Base-by-base conservation (phyloP, 2,888 invertebrate species). In the Acrobeloides nanus region DNA sequence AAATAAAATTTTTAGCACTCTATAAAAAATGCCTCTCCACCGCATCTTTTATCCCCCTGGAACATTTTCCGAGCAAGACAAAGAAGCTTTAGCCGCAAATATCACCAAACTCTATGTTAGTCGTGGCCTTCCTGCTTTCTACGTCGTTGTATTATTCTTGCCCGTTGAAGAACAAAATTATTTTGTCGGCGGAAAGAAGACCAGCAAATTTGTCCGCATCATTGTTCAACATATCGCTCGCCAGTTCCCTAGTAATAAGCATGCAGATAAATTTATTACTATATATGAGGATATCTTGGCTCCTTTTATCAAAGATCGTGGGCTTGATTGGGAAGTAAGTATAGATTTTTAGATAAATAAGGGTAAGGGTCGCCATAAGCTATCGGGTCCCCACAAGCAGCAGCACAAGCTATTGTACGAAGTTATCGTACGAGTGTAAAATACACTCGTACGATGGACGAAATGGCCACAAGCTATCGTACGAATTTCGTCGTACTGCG, bases 321-420 rank as follows among this genome's bases (percentile, higher is more conserved):
- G 51, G 12, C 26, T 45, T 20, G 55, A 50, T 18, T 50, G 54
- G 53, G 51, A 50, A 53, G 51, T 50, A 51, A n/a, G n/a, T n/a
- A 20, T 31, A 18, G 18, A 15, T 17, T 48, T 18, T 38, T 38
- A 7, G 7, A 4, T n/a, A n/a, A n/a, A n/a, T n/a, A n/a, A n/a
- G n/a, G n/a, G n/a, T n/a, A n/a, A n/a, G n/a, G n/a, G n/a, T n/a
- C n/a, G n/a, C n/a, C n/a, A n/a, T n/a, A n/a, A n/a, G n/a, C n/a
- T n/a, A n/a, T n/a, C n/a, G n/a, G n/a, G n/a, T n/a, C n/a, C n/a
- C n/a, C n/a, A n/a, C n/a, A n/a, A n/a, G n/a, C n/a, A n/a, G n/a
- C n/a, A n/a, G n/a, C n/a, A n/a, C n/a, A n/a, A n/a, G n/a, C n/a
- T n/a, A n/a, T n/a, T n/a, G n/a, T n/a, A n/a, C n/a, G n/a, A n/a